Base-by-base conservation (phyloP, 1,140 invertebrate genomes). In the Hylaeus volcanicus region DNA sequence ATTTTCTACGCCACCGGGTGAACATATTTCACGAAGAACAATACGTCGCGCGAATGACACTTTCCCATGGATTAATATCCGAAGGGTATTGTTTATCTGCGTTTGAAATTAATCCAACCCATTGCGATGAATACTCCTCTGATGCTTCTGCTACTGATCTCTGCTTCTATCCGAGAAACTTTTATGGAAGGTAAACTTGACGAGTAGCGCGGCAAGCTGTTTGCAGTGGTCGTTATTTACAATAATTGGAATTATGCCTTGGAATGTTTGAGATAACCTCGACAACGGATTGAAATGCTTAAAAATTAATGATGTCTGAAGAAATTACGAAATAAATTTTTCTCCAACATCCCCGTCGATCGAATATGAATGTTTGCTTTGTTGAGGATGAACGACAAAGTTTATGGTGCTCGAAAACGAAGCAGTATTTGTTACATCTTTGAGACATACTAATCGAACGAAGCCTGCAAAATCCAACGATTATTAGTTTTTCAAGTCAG, bases 1-100 rank as follows among this genome's bases (percentile, higher is more conserved):
- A 72, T 78, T 82, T 71, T 78, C 55, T 45, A 26, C 64, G 68
- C 60, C 74, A 39, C 41, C 66, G 41, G n/a, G 61, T 43, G 71
- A 78, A 76, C 58, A 26, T 58, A 60, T 60, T 60, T n/a, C 63
- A 65, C 5, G 39, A n/a, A 8, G 11, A 65, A 45, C 63, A 65
- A 41, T 45, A 11, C 39, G 51, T 51, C 51, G 51, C 51, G 51
- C 51, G 51, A 51, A 63, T 37, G 9, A 56, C 14, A 37, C 15
- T 56, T 43, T 5, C 8, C 48, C n/a, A 15, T 4, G 26, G 56
- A 37, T 73, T 48, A 37, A 73, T 58, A 61, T 37, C 43, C 11
- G 43, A 48, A 9, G 5, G 12, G 15, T 11, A 6, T 41, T 48
- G 56, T 37, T 48, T 43, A 2, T 43, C 5, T 48, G 8, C 39